Conservation (phyloP, 2,113 vertebrate genomes). For the Sinosuthora webbiana region DNA sequence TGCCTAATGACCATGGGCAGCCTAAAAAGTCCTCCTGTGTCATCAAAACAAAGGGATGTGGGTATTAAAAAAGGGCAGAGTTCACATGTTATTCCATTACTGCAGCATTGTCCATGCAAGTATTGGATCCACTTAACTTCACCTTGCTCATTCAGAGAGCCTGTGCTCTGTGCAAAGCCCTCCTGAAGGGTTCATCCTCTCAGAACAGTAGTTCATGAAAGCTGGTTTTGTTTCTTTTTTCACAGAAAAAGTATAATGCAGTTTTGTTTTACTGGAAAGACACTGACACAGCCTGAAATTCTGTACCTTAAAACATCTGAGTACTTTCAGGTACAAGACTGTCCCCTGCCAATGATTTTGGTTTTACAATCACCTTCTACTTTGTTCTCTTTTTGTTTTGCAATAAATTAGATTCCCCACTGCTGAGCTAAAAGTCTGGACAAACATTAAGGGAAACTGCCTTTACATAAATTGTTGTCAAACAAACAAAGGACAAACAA, state of each 20-base stretch:
- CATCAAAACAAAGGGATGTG: not conserved
- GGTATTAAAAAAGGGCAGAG: not conserved
- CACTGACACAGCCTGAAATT: not conserved
- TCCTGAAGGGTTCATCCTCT: not conserved
- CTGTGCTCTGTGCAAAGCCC: not conserved
- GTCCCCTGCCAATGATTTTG: not conserved
- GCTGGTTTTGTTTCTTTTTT: not conserved
- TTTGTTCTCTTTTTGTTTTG: constrained; percentile 5
- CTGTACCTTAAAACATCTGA: not conserved
- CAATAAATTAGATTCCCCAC: constrained; percentile 2
- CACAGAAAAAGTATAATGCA: not conserved
- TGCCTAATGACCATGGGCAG: not conserved
- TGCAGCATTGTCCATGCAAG: not conserved
- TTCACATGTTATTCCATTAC: not conserved
- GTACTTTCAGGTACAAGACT: not conserved
- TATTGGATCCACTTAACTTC: not conserved
- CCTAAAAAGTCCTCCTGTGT: not conserved
- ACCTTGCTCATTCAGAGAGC: not conserved
- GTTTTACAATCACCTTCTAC: constrained; percentile 23
- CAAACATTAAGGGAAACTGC: not conserved
- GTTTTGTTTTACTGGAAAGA: not conserved
- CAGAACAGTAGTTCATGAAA: not conserved
- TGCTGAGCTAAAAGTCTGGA: not conserved
- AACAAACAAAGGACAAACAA: constrained; percentile 3
- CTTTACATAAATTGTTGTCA: constrained; percentile 34